phyloP scores from a whole-genome alignment of 2,888 invertebrate genomes.

The Cerceris rybyensis region DNA sequence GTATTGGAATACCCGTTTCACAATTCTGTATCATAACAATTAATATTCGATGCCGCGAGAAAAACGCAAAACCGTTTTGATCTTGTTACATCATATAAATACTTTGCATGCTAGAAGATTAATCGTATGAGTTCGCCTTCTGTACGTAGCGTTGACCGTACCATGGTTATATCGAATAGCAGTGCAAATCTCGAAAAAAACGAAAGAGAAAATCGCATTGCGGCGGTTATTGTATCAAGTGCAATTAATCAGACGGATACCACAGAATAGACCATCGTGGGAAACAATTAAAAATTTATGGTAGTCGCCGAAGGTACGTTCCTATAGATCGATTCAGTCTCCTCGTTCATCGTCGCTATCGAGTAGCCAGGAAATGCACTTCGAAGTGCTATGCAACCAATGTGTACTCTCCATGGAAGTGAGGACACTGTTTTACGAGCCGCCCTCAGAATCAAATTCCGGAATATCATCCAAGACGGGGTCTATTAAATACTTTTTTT shows the following conservation, averaged over 20 bases:
- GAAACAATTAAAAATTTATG: constrained; percentile 51
- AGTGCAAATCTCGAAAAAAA: not conserved
- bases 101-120: constrained; percentile 1
- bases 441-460: not conserved
- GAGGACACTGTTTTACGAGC: constrained; percentile 49
- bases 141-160: not conserved
- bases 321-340: constrained; percentile 25
- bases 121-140: not conserved
- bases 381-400: constrained; percentile 21
- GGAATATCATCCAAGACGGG: not conserved
- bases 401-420: constrained; percentile 21
- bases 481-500: too few relatives aligned
- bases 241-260: constrained; percentile 38
- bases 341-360: constrained; percentile 24
- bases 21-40: too few relatives aligned
- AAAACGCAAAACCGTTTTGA: not conserved
- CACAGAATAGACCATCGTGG: constrained; percentile 39
- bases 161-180: constrained; percentile 4
- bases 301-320: constrained; percentile 20
- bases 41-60: not conserved
- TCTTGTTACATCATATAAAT: constrained; percentile 3
- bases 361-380: constrained; percentile 1
- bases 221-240: constrained; percentile 27
- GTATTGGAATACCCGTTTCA: too few relatives aligned
- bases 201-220: constrained; percentile 23